Evolutionary conservation across 2,797 vertebrate species (phyloP).

Genomic region (Nasua narica): DNA sequence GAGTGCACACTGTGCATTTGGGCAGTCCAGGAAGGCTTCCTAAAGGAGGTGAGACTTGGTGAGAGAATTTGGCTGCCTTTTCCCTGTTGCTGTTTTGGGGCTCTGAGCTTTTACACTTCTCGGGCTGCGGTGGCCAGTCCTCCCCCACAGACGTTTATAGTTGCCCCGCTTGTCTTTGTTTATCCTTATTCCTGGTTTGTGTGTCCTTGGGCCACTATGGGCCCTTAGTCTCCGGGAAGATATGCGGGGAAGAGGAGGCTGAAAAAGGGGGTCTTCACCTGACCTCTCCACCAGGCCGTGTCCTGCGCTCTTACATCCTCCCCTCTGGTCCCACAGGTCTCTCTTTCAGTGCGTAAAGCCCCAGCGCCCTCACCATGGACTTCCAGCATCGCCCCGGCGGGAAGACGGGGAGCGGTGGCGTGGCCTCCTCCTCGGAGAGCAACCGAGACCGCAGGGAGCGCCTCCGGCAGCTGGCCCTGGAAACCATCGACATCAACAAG

Average conservation of each 20-base stretch:
- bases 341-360: neutral
- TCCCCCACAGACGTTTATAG: accelerated
- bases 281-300: neutral
- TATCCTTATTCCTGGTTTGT: neutral
- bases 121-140: too few species aligned
- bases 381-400: slow-evolving; percentile 98
- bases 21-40: neutral
- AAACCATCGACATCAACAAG: slow-evolving; percentile 99
- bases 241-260: neutral
- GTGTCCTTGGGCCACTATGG: neutral
- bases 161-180: neutral
- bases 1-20: accelerated
- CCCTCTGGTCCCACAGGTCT: neutral
- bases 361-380: slow-evolving; percentile 88
- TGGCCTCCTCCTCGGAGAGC: slow-evolving; percentile 96
- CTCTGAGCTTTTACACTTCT: too few species aligned
- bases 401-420: slow-evolving; percentile 96
- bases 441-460: slow-evolving; percentile 95
- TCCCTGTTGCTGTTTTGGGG: accelerated
- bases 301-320: neutral
- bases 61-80: too few species aligned
- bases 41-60: neutral
- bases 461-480: slow-evolving; percentile 94
- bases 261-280: neutral
- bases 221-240: neutral